Evolutionary conservation across 2,113 vertebrate genomes (phyloP), one percentile per base, ranked within the genome.

Genomic region (Mionectes macconnelli): DNA sequence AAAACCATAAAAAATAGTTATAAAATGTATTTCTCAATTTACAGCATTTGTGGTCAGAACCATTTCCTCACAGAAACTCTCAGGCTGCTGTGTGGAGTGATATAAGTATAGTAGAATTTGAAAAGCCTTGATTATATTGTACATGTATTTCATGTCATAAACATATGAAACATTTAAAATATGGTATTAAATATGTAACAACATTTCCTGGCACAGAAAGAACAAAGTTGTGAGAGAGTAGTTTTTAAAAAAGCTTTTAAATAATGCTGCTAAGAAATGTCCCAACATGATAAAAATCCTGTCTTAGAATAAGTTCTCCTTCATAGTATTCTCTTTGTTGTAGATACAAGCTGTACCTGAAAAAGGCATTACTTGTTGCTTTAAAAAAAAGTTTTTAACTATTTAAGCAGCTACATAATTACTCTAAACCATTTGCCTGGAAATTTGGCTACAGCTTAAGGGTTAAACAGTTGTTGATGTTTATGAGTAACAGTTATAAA

Each of bases 161-260:
- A 97, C 96, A 97, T 97, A 97, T 97, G 72, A 97, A 97, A 97
- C 96, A 96, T 97, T 97, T 97, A 97, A 96, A 96, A 92, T 95
- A 73, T 31, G 27, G 20, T 95, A 97, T 97, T 97, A 97, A 97
- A 96, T 95, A 97, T 97, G 95, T 83, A 97, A 62, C 59, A 89
- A 91, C 60, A 79, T 95, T 97, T 96, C 95, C 81, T 91, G 78
- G 74, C 87, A 78, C 64, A 73, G 94, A 91, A 95, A 96, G 94
- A 97, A 97, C 70, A 97, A 97, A 95, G 92, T 83, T 96, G 89
- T 88, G 62, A 89, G 55, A 69, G 52, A 95, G 52, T 70, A 80
- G 44, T 77, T 96, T 96, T 94, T 95, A 4, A 27, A 97, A 95
- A 97, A 96, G 70, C 80, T 96, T 97, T 97, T 97, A 95, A 97